These are phyloP conservation scores for Larimichthys crocea DNA, from an alignment of 2,113 vertebrate species.

Conservation along the genomic window DNA sequence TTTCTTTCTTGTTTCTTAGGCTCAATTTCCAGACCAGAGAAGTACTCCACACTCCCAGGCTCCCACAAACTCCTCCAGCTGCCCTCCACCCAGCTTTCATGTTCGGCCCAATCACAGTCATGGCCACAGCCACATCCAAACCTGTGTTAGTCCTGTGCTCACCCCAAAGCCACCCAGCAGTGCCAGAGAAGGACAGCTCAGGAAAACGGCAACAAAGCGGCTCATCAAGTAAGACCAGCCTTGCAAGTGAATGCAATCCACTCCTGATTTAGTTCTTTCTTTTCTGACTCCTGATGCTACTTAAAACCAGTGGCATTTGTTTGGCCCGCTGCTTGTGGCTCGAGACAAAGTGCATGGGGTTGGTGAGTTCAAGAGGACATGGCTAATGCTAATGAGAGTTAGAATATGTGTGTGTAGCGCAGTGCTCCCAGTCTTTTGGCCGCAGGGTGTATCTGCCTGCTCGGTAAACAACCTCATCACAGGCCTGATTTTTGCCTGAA, in stretches of 20 bases:
- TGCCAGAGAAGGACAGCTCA: slow-evolving; percentile 82
- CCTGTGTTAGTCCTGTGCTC: slow-evolving; percentile 78
- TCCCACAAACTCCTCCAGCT: slow-evolving; percentile 74
- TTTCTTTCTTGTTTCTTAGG: slow-evolving; percentile 72
- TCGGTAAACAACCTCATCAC: slow-evolving; percentile 79
- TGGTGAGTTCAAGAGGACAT: slow-evolving; percentile 63
- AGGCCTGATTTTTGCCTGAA: slow-evolving; percentile 80
- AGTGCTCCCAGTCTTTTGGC: slow-evolving; percentile 69
- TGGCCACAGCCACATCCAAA: slow-evolving; percentile 75
- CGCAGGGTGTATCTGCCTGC: slow-evolving; percentile 70
- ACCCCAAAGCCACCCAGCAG: slow-evolving; percentile 88
- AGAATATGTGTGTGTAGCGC: slow-evolving; percentile 50
- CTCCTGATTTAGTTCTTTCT: not conserved
- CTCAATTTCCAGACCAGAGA: slow-evolving; percentile 82
- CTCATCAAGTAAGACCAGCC: slow-evolving; percentile 88
- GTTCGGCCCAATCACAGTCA: slow-evolving; percentile 69
- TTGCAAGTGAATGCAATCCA: not conserved
- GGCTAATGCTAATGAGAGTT: slow-evolving; percentile 70
- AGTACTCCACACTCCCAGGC: slow-evolving; percentile 65
- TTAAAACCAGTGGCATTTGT: slow-evolving; percentile 11
- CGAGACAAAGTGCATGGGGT: slow-evolving; percentile 48
- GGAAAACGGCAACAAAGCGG: slow-evolving; percentile 86
- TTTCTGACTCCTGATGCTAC: not conserved
- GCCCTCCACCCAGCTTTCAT: slow-evolving; percentile 71
- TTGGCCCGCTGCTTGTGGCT: slow-evolving; percentile 34